These are phyloP conservation scores for Xylocampa areola DNA, from an alignment of 2,888 invertebrate genomes.

Conservation along the genomic window DNA sequence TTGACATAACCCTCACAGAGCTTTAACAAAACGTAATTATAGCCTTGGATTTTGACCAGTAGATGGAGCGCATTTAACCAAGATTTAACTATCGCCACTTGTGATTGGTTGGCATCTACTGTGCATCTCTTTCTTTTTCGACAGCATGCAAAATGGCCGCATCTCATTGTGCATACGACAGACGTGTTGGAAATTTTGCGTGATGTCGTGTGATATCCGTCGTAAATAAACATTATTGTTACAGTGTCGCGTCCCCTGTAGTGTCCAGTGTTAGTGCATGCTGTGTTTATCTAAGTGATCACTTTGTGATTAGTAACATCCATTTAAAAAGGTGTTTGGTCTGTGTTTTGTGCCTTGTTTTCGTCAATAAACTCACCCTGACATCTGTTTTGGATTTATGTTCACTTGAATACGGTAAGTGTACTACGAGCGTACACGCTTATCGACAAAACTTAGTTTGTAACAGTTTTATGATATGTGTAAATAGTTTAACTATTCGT, in stretches of 20 bases:
- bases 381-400: slow-evolving; percentile 87
- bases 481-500: slow-evolving; percentile 74
- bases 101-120: slow-evolving; percentile 63
- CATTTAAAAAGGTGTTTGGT: slow-evolving; percentile 76
- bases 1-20: neutral
- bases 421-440: slow-evolving; percentile 33
- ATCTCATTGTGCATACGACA: slow-evolving; percentile 77
- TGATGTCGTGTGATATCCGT: slow-evolving; percentile 71
- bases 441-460: slow-evolving; percentile 52
- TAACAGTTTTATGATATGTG: slow-evolving; percentile 66
- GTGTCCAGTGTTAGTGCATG: slow-evolving; percentile 78
- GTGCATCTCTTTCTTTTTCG: slow-evolving; percentile 72
- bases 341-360: slow-evolving; percentile 87
- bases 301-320: slow-evolving; percentile 69
- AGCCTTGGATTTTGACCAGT: slow-evolving; percentile 29
- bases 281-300: slow-evolving; percentile 73
- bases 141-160: slow-evolving; percentile 85
- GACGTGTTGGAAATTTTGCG: slow-evolving; percentile 81
- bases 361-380: slow-evolving; percentile 77
- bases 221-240: slow-evolving; percentile 81
- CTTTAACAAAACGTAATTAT: slow-evolving; percentile 32
- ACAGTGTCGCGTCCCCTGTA: slow-evolving; percentile 67
- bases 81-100: slow-evolving; percentile 6
- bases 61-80: slow-evolving; percentile 12
- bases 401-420: slow-evolving; percentile 85